Base-by-base conservation (phyloP, 2,797 vertebrate species). In the Tokudaia tokunoshimensis region DNA sequence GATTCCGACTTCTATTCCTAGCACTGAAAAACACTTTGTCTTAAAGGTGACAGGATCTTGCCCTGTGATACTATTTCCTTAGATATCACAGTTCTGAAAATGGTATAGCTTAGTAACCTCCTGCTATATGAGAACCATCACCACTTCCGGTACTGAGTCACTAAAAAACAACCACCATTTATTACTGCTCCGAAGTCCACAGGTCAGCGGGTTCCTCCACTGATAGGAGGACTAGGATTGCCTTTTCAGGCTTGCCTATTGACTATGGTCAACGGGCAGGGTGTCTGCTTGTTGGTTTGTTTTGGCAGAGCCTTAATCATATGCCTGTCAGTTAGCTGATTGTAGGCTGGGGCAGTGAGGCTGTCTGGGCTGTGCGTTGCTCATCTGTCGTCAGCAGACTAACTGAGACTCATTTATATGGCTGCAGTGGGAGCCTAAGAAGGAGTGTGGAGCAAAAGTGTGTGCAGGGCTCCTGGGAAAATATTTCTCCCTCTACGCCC, bases 301-400 rank as follows among this genome's bases (percentile, higher is more conserved):
- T 83, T 95, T 95, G 4, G 17, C 47, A 13, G 4, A 11, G 31
- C 75, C 31, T 88, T 94, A 94, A 87, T 96, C 80, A 92, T 65
- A 59, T 34, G 90, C 89, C 93, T 95, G 41, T 81, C 15, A 55
- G 59, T 47, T 81, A 50, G 81, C 67, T 95, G 93, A 91, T 81
- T 97, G 76, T 19, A 57, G 96, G 72, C 24, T 63, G 74, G 81
- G 86, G 34, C 2, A 0, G 1, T 20, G n/a, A 80, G 41, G 37
- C 57, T 92, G 92, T 74, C 93, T 93, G 79, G 78, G 17, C n/a
- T 70, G 17, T 84, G 65, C 24, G 29, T 90, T 79, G 61, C 75
- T 94, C 74, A 78, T 82, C 4, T 11, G 31, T 65, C 29, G 7
- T 13, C 72, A 9, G 22, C 78, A 63, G 79, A 3, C 72, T 57